Percentiles rank a stretch among this genome's conserved stretches.
phyloP scores from a whole-genome alignment of 2,888 invertebrate species.

The Morinoia aosen region DNA sequence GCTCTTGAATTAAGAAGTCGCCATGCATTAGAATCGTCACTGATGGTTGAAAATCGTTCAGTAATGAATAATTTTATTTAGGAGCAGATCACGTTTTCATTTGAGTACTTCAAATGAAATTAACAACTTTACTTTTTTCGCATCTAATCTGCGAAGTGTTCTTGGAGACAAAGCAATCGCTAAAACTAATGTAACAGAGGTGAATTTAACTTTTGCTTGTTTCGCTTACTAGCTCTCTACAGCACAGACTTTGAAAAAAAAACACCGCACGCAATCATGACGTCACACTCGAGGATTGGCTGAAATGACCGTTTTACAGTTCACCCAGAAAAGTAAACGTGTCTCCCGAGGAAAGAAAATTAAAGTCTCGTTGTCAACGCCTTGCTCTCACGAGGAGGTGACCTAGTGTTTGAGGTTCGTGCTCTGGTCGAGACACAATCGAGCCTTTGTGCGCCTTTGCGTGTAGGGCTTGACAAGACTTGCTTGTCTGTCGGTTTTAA shows the following conservation, averaged over 20 bases:
- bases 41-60: background rate
- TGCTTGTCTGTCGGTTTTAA: background rate
- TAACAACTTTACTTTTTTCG: background rate
- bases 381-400: background rate
- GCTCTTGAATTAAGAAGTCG: background rate
- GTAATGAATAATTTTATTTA: background rate
- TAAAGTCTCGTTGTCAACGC: background rate
- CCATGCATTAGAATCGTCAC: background rate
- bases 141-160: background rate
- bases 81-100: background rate
- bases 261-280: background rate
- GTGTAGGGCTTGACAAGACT: background rate
- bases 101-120: background rate
- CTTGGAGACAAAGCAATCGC: background rate
- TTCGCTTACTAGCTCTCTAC: no score
- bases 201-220: background rate
- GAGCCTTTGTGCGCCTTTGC: background rate
- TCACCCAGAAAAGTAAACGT: background rate
- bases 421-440: background rate
- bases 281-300: background rate
- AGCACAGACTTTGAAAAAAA: background rate
- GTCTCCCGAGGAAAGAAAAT: background rate
- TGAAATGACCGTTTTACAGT: background rate
- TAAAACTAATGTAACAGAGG: background rate
- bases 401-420: background rate